Base-by-base conservation (phyloP, 2,797 vertebrate genomes). In the Siniperca undulata region DNA sequence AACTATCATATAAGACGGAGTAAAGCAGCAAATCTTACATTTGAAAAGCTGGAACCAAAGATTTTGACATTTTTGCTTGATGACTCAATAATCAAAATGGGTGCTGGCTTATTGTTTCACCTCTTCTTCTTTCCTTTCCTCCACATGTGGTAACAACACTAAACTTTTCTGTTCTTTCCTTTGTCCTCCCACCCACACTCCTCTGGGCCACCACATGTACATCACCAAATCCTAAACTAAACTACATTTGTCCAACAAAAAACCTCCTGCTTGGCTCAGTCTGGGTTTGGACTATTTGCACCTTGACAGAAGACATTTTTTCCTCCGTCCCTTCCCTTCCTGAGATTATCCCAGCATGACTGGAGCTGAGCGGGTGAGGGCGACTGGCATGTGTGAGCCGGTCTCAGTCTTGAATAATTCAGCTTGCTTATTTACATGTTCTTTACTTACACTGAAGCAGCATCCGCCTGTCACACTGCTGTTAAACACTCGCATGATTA, bases 361-460 rank as follows among this genome's bases (percentile, higher is more conserved):
- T 79, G 68, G n/a, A 82, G 85, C 81, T 66, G 86, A 88, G 86
- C 59, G 30, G 34, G 68, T 7, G 69, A 82, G 80, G 86, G 62
- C 42, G 84, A 72, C 74, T 78, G 68, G 85, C 77, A 20, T 69
- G 85, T 84, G 85, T 27, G 83, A 89, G 87, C 82, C 56, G 48
- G 77, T 69, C 77, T 69, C 78, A 14, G 38, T 64, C 71, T 81
- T 91, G 88, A 92, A 93, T 94, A 86, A 94, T 92, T 94, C 88
- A 85, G 62, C 80, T 78, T 72, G 78, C 86, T 89, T 91, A 92
- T 93, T 93, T 90, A 90, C 91, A 93, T 89, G 84, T 88, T 85
- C 87, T 90, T 91, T 92, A 91, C 88, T 93, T 93, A 91, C 93
- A 90, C 77, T 81, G 88, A 91, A 90, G 90, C 91, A 88, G 89